Conservation (phyloP, 1,140 invertebrate species). For the Phortica variegata region DNA sequence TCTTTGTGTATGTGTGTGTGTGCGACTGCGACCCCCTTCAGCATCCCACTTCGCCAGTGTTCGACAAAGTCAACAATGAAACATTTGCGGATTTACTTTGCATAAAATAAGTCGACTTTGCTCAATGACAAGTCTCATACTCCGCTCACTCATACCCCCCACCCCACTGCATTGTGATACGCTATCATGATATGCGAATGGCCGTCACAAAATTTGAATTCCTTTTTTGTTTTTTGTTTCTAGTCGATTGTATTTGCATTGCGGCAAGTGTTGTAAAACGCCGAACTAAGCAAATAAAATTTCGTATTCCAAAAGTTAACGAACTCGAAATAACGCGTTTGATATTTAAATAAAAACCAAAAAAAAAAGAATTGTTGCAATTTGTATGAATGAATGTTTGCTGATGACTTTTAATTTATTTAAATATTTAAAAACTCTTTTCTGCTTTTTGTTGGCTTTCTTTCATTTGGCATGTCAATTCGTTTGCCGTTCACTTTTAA, state of each 20-base stretch:
- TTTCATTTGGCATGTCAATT: too few species aligned
- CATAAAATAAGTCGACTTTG: conserved; percentile 40
- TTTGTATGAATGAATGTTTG: too few species aligned
- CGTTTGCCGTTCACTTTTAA: conserved; percentile 30
- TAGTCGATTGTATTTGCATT: conserved; percentile 42
- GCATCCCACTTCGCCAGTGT: not conserved
- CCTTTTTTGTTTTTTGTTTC: conserved; percentile 20
- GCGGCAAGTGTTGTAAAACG: conserved; percentile 31
- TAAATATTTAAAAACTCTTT: conserved; percentile 37
- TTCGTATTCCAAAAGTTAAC: conserved; percentile 53
- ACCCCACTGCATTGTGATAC: not conserved
- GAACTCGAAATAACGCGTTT: conserved; percentile 56
- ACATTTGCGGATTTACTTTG: conserved; percentile 45
- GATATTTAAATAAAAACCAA: conserved; percentile 48
- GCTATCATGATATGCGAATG: conserved; percentile 21
- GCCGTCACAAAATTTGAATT: conserved; percentile 7
- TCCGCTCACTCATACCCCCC: too few species aligned
- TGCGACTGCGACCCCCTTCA: too few species aligned
- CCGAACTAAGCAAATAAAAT: conserved; percentile 14
- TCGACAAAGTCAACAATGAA: conserved; percentile 44
- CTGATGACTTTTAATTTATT: conserved; percentile 40
- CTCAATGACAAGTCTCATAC: conserved; percentile 35
- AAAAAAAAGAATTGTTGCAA: too few species aligned
- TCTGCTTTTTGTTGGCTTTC: too few species aligned
- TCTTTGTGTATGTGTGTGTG: too few species aligned